Evolutionary conservation across 2,113 vertebrate genomes (phyloP).

Genomic region (Pantherophis guttatus): DNA sequence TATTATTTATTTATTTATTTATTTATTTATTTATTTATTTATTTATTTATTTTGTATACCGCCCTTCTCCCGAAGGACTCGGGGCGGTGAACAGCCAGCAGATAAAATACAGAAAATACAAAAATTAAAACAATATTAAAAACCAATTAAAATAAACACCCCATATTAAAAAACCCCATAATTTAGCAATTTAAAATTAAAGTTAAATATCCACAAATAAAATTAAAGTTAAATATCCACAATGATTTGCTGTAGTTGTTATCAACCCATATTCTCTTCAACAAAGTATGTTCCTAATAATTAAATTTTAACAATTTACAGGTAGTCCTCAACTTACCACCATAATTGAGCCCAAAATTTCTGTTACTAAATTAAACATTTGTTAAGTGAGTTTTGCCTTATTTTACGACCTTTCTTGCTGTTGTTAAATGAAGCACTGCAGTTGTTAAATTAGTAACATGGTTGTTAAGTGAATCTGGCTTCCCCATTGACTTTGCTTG

Average conservation of each 20-base stretch:
- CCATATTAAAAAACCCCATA: no score
- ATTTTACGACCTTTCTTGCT: neutral
- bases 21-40: no score
- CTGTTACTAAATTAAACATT: neutral
- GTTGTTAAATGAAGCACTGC: neutral
- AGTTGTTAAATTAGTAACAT: neutral
- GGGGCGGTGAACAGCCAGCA: no score
- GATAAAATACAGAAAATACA: no score
- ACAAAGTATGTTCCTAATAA: neutral
- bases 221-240: neutral
- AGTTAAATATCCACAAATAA: no score
- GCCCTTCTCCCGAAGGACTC: no score
- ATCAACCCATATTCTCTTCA: neutral
- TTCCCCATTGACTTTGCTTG: neutral
- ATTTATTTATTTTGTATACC: no score
- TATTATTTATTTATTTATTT: no score
- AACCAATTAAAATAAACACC: no score
- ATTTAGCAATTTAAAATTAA: no score
- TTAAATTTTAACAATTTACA: neutral
- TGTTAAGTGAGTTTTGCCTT: neutral
- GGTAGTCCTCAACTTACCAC: neutral
- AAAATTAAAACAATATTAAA: no score
- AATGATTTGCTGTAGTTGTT: neutral
- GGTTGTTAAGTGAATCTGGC: neutral
- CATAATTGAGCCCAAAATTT: neutral